Base-by-base conservation (phyloP, 2,888 invertebrate species). In the Petrolisthes manimaculis region DNA sequence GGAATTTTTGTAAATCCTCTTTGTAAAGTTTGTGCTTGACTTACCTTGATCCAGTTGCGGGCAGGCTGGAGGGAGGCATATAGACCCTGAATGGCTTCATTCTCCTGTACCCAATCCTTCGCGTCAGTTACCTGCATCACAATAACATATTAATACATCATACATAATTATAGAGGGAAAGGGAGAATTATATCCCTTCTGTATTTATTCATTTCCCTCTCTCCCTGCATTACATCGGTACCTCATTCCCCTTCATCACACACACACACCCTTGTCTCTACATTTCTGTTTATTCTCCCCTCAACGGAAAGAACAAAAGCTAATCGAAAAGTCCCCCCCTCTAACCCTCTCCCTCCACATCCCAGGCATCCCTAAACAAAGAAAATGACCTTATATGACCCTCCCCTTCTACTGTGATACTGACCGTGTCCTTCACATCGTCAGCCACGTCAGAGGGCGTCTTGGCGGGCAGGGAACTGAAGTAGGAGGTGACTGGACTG, bases 41-140 rank as follows among this genome's bases (percentile, higher is more conserved):
- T 12, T 81, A 88, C 88, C 88, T 88, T 80, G 54, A 88, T 1
- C 88, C 88, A 88, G 75, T 21, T 37, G 75, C 14, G 74, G 84
- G 81, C 81, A 5, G 84, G 88, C n/a, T 8, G 12, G 24, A 88
- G 67, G 37, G 84, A 71, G 54, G 55, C 21, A 6, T 37, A 55
- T 9, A 88, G 84, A 71, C 54, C 21, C 67, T 88, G 84, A 54
- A 84, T 75, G 12, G 75, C 56, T 21, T 84, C 79, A 67, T 81
- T 88, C 21, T 88, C 84, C 21, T 75, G n/a, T 4, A 75, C 80
- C 88, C 88, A 88, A 1, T 84, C 75, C 51, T 75, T 80, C 24
- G 75, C 88, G n/a, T 84, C 84, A 5, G 61, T 75, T 24, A 75
- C 81, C 88, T 88, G 61, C 21, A 78, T 67, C 18, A 78, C 3